A percentile compares a stretch with the other conserved stretches of the same genome.
Conservation (phyloP, 1,140 invertebrate genomes). For the Plodia interpunctella region DNA sequence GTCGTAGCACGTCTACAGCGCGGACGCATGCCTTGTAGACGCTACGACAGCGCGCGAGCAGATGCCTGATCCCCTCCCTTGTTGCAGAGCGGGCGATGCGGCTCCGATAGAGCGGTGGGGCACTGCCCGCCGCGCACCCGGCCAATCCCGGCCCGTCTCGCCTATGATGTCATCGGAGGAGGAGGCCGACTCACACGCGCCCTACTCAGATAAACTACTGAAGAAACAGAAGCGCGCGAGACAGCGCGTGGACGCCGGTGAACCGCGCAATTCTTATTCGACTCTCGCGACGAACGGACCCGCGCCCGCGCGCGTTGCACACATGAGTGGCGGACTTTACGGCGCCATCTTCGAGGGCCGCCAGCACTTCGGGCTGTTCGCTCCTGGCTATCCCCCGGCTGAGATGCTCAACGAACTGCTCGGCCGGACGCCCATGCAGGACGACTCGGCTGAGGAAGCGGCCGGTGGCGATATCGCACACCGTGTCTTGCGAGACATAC, state of each 20-base stretch:
- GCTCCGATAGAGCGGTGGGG: conserved; percentile 72
- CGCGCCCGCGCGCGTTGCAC: conserved; percentile 87
- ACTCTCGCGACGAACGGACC: conserved; percentile 91
- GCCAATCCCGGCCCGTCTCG: conserved; percentile 82
- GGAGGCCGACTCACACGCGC: conserved; percentile 92
- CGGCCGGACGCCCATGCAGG: conserved; percentile 86
- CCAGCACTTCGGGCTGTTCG: conserved; percentile 87
- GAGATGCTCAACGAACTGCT: conserved; percentile 91
- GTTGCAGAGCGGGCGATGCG: conserved; percentile 71
- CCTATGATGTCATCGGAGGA: conserved; percentile 97
- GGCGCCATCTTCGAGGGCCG: conserved; percentile 86
- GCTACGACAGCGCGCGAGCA: conserved; percentile 40
- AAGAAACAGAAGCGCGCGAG: conserved; percentile 93
- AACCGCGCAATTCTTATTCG: conserved; percentile 94
- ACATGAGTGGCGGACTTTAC: conserved; percentile 89
- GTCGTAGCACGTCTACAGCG: conserved; percentile 30
- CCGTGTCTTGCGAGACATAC: conserved; percentile 89
- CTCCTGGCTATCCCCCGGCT: conserved; percentile 86
- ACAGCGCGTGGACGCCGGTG: conserved; percentile 95
- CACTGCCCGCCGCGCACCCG: conserved; percentile 72
- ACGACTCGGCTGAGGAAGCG: conserved; percentile 77
- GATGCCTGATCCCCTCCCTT: conserved; percentile 60
- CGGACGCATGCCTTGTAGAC: conserved; percentile 19
- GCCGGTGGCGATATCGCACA: conserved; percentile 83
- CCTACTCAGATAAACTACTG: conserved; percentile 92